Conservation (phyloP, 2,888 invertebrate genomes). For the Griposia aprilina region DNA sequence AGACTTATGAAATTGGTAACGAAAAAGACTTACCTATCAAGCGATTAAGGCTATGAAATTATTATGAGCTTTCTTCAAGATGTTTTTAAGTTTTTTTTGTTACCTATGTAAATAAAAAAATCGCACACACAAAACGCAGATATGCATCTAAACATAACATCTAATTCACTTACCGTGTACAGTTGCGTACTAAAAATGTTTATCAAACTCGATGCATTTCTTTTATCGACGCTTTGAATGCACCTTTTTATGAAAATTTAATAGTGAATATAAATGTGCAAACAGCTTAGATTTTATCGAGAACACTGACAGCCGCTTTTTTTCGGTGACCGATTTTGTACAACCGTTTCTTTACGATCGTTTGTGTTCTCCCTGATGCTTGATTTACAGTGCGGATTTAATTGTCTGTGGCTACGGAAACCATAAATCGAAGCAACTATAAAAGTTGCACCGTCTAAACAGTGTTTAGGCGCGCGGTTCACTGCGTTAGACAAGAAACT, state of each 20-base stretch:
- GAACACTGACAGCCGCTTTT: neutral
- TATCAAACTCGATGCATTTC: neutral
- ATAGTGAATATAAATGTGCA: neutral
- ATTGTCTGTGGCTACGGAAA: no score
- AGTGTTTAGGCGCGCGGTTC: no score
- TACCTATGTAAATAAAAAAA: no score
- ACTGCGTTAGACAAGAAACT: no score
- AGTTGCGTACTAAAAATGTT: conserved; percentile 19
- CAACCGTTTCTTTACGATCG: neutral
- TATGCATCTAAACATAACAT: conserved; percentile 27
- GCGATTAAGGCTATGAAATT: neutral
- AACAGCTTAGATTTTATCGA: neutral
- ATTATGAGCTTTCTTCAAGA: no score
- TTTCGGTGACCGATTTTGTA: neutral
- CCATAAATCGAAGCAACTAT: no score
- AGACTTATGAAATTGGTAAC: no score
- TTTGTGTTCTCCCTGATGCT: neutral
- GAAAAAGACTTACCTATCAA: no score
- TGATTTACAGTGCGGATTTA: no score
- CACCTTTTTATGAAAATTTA: neutral
- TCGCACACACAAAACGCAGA: conserved; percentile 25
- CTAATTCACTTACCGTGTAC: neutral
- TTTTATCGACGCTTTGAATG: neutral
- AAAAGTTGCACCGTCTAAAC: no score
- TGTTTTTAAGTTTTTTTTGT: no score